Base-by-base conservation (phyloP, 2,113 vertebrate genomes). In the Antechinus stuartii region DNA sequence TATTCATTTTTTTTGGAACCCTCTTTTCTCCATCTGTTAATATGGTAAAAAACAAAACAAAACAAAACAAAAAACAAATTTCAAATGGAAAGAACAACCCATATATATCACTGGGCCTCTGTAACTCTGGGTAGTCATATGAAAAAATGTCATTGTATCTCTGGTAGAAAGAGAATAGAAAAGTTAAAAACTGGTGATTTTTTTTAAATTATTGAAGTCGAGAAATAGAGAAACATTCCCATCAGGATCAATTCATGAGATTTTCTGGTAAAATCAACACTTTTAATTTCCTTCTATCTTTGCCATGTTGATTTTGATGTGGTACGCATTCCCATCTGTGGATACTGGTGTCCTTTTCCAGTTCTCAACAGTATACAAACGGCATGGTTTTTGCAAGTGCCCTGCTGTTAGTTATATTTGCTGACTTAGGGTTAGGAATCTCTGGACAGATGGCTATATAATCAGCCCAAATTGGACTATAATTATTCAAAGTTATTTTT, bases 251-350 rank as follows among this genome's bases (percentile, higher is more conserved):
- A 95, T 96, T 92, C 91, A 92, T 10, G 16, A 97, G 92, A 93
- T 92, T 97, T 94, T 94, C 94, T 55, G 47, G 96, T 96, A 94
- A 97, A 91, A 97, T 35, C 54, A 97, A 92, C 94, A 93, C n/a
- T 96, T 97, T 93, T 91, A 76, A n/a, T 27, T 94, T 97, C 92
- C 92, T 91, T 96, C 93, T 92, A 55, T 97, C 98, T 94, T 96
- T 98, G 98, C 98, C 98, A 98, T 97, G 97, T 97, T 97, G 97
- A 97, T 98, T 96, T 97, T 95, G 96, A 96, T 95, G 97, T 97
- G 97, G 97, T 95, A 97, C 97, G 96, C 98, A 97, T 92, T 97
- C 22, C 96, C 96, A 97, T 94, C 96, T 97, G 96, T 54, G 94
- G 97, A 97, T 96, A 42, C 11, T 93, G 56, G 93, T 97, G 97